Base-by-base conservation (phyloP, 2,888 invertebrate genomes). In the Rhopalosiphum nymphaeae region DNA sequence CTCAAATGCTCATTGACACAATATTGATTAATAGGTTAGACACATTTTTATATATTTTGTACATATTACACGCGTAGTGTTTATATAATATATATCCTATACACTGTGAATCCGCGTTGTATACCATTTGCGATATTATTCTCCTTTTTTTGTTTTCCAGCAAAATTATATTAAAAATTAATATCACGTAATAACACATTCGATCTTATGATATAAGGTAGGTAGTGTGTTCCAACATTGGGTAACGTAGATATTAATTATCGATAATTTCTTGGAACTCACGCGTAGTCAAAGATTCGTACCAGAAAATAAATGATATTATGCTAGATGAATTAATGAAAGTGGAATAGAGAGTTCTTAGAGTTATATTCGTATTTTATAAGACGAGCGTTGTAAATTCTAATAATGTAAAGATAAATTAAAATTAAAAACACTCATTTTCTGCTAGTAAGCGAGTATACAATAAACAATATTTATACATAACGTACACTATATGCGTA, bases 11-110 rank as follows among this genome's bases (percentile, higher is more conserved):
- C 57, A 96, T 97, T 95, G 97, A 97, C 95, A 96, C 96, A 95
- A 96, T 97, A 95, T 96, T 98, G 84, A 95, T 97, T 91, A 96
- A 97, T 95, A 97, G 97, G 97, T 97, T 95, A 96, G 96, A 87
- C 56, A 3, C 49, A 53, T 21, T 42, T 36, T 21, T 42, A 57
- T 26, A 9, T 57, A 57, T 16, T 53, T 21, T 53, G 21, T 57
- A 57, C 1, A 57, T 57, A 26, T 57, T 29, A 29, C 3, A 11
- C 11, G 61, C 10, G 29, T 29, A 61, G 29, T 29, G 11, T 29
- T 11, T 57, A 57, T 25, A 1, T 61, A 10, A 61, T 29, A 67
- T 67, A 78, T 36, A 36, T 36, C 78, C 7, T 25, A 21, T 16
- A 2, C 21, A 21, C 21, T 78, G 36, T 78, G 21, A 25, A 78